Base-by-base conservation (phyloP, 2,113 vertebrate genomes). In the Siphamia tubifer region DNA sequence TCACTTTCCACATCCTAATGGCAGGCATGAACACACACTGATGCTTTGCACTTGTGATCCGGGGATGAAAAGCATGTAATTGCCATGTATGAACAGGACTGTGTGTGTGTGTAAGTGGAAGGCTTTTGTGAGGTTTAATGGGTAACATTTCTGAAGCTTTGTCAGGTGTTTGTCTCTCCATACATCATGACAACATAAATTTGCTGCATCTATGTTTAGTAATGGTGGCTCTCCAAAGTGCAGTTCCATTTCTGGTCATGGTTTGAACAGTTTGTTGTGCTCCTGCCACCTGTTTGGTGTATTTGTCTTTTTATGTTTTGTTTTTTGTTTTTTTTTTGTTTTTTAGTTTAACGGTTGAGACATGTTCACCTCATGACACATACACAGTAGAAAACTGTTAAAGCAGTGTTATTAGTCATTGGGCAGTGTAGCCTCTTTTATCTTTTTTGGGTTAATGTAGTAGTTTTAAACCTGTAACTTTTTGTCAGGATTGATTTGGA, bases 131-230 rank as follows among this genome's bases (percentile, higher is more conserved):
- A 52, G 19, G 27, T 43, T 47, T 61, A 57, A 66, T 27, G 24
- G 52, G 21, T 72, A 31, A 62, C 62, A 62, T 38, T 5, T 74
- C 15, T 54, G 51, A 47, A 35, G 40, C 54, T 68, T 57, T 45
- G 36, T 57, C 61, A 69, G 42, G 48, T 64, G 8, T 31, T 30
- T 51, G 65, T 36, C 62, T 68, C n/a, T 31, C 25, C 13, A 56
- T 11, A 16, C 42, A 68, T 68, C 19, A 45, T 61, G 40, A 65
- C 20, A 27, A 51, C 43, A 43, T 55, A 2, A 32, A 53, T 8
- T 5, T 25, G 24, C 53, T 15, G 20, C 19, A 25, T 35, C 8
- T 30, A 38, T 19, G n/a, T 15, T 21, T 10, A 58, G 19, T n/a
- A 38, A 31, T 24, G n/a, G 25, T 23, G 54, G 36, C 4, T 42